These are phyloP conservation scores for Heliocidaris tuberculata DNA, from an alignment of 35 echinoderm and acorn worm species.

Conservation along the genomic window DNA sequence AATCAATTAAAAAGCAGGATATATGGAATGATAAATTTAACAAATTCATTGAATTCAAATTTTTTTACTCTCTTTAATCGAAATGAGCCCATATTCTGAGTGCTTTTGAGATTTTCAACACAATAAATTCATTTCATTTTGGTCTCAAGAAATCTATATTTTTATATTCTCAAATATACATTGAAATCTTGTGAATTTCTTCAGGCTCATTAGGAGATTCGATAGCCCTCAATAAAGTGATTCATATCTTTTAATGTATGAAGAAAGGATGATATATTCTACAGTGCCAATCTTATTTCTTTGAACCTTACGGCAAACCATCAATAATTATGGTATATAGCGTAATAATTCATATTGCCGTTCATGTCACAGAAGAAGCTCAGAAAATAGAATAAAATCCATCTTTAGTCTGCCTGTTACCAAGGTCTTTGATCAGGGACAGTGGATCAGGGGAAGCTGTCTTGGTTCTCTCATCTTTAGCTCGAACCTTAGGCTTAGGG, in stretches of 20 bases:
- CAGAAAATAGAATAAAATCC: slow-evolving; percentile 88
- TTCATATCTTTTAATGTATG: too few relatives aligned
- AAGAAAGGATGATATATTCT: too few relatives aligned
- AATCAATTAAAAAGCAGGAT: neutral
- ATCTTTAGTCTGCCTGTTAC: slow-evolving; percentile 87
- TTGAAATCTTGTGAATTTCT: too few relatives aligned
- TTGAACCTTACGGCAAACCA: too few relatives aligned
- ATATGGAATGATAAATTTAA: neutral
- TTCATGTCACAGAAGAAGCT: neutral
- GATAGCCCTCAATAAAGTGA: too few relatives aligned
- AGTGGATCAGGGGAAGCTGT: slow-evolving; percentile 93
- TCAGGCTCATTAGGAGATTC: too few relatives aligned
- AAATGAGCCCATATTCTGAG: neutral
- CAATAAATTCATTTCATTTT: neutral
- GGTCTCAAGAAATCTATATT: too few relatives aligned
- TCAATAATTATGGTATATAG: neutral
- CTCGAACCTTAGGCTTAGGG: slow-evolving; percentile 74
- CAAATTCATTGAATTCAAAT: neutral
- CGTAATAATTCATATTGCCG: neutral
- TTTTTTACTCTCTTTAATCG: neutral
- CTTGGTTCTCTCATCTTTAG: slow-evolving; percentile 69
- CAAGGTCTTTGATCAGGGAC: slow-evolving; percentile 90
- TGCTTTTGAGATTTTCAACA: neutral
- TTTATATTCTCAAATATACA: too few relatives aligned
- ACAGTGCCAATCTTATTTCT: too few relatives aligned